Conservation (phyloP, 2,797 vertebrate species). For the Pangasius djambal region DNA sequence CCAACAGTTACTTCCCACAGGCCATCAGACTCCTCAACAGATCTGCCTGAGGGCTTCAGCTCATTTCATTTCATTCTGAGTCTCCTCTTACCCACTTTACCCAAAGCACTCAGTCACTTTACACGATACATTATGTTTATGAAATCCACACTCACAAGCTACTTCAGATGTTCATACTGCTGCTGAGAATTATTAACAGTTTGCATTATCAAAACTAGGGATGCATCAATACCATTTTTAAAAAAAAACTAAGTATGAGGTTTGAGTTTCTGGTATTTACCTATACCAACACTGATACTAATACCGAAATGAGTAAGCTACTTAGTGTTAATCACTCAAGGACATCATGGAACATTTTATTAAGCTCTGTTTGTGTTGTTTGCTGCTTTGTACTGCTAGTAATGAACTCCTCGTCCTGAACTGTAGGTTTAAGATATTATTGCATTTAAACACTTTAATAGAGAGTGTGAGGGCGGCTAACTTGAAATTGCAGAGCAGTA, state of each 20-base stretch:
- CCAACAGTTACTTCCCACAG: conserved; percentile 15
- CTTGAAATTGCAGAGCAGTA: background rate
- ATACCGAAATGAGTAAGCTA: background rate
- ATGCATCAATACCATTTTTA: background rate
- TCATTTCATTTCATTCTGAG: background rate
- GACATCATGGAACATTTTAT: background rate
- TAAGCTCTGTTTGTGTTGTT: background rate
- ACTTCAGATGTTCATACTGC: background rate
- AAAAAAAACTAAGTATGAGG: background rate
- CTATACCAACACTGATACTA: background rate
- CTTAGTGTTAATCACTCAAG: background rate
- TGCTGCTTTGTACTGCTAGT: background rate
- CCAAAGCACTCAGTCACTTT: background rate
- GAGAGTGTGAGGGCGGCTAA: background rate
- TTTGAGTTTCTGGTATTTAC: background rate
- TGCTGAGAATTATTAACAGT: background rate
- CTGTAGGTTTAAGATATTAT: background rate
- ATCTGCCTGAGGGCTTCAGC: conserved; percentile 10
- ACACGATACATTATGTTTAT: conserved; percentile 8
- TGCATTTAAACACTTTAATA: background rate
- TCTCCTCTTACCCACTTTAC: background rate
- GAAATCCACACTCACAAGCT: background rate
- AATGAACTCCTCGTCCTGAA: background rate
- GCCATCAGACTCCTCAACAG: conserved; percentile 5
- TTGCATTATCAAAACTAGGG: background rate